Conservation (phyloP, 1,140 invertebrate species). For the Calephelis virginiensis region DNA sequence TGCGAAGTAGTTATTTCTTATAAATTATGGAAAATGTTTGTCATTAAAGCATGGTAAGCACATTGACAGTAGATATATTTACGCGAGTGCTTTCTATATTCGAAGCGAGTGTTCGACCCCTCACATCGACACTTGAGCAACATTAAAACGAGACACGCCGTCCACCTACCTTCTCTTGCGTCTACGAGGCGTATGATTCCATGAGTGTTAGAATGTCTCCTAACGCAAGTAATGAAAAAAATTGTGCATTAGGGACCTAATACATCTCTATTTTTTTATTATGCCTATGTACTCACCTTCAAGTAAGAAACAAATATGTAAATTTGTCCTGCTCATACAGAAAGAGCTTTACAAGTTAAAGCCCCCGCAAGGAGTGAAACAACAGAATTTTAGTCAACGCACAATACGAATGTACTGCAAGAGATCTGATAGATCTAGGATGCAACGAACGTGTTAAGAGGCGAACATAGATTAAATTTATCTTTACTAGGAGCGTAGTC, state of each 20-base stretch:
- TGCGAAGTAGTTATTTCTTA: too few species aligned
- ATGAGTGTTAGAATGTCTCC: conserved; percentile 25
- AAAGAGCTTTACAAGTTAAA: conserved; percentile 31
- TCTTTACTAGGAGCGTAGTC: too few species aligned
- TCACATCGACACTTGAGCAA: conserved; percentile 26
- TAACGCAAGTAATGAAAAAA: conserved; percentile 30
- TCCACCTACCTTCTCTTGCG: conserved; percentile 23
- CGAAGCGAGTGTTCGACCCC: conserved; percentile 25
- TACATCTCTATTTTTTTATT: conserved; percentile 19
- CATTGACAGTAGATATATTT: too few species aligned
- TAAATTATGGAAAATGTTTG: too few species aligned
- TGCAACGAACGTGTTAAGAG: conserved; percentile 21
- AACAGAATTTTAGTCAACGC: conserved; percentile 21
- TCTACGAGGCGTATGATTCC: conserved; percentile 31
- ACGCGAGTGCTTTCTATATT: too few species aligned
- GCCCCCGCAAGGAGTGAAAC: conserved; percentile 28
- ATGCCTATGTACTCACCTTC: too few species aligned
- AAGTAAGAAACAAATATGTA: conserved; percentile 6
- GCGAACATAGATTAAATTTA: too few species aligned
- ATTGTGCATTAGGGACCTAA: conserved; percentile 30
- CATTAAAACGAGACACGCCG: conserved; percentile 22
- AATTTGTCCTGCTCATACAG: conserved; percentile 29
- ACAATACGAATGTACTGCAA: too few species aligned
- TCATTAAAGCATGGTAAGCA: too few species aligned
- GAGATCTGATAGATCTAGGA: conserved; percentile 24